Conservation (phyloP, 2,797 vertebrate genomes). For the Falco peregrinus region DNA sequence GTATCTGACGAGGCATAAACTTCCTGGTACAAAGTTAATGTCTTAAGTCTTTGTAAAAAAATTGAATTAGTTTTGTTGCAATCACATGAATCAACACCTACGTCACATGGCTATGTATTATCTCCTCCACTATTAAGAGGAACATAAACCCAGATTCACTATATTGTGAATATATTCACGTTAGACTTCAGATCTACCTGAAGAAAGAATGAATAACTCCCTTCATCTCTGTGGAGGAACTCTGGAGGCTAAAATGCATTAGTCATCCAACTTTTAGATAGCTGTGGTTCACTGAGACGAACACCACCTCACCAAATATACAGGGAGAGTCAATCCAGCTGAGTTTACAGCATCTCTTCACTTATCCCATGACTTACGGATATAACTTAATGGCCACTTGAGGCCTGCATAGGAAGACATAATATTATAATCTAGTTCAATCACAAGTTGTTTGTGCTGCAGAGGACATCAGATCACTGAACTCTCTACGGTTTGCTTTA, state of each 20-base stretch:
- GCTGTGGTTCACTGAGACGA: not conserved
- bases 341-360: not conserved
- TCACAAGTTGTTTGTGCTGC: not conserved
- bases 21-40: not conserved
- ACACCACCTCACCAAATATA: not conserved
- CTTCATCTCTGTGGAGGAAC: not conserved
- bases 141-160: not conserved
- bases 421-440: not conserved
- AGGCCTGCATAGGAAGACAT: not conserved
- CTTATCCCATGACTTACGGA: not conserved
- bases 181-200: not conserved
- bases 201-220: not conserved
- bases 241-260: not conserved
- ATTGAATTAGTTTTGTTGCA: not conserved
- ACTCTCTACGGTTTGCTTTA: not conserved
- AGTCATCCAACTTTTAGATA: not conserved
- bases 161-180: not conserved
- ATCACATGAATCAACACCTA: not conserved
- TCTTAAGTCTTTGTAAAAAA: not conserved
- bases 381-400: not conserved
- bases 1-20: not conserved
- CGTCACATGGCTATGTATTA: not conserved
- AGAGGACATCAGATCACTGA: not conserved
- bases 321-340: not conserved
- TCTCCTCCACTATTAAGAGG: not conserved